A percentile compares a stretch with the other conserved stretches of the same genome.
phyloP scores from a whole-genome alignment of 2,113 vertebrate species.

The Bambusicola thoracicus region DNA sequence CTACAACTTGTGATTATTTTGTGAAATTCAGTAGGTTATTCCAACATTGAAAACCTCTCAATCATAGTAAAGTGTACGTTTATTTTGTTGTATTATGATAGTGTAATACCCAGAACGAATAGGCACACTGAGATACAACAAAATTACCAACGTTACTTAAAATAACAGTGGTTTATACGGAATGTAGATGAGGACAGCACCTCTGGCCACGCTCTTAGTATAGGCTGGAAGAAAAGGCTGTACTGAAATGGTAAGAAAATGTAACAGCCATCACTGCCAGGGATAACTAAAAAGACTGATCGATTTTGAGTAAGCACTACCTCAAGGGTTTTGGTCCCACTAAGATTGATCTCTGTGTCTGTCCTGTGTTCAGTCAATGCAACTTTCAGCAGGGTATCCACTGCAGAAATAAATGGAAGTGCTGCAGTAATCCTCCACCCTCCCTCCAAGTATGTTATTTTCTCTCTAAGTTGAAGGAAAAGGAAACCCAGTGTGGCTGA shows the following conservation, averaged over 20 bases:
- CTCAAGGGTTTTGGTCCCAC: slow-evolving; percentile 58
- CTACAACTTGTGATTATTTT: slow-evolving; percentile 15
- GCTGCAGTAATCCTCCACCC: background rate
- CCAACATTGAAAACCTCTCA: background rate
- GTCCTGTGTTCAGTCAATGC: slow-evolving; percentile 54
- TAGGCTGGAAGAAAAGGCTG: slow-evolving; percentile 50
- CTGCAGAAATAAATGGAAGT: slow-evolving; percentile 53
- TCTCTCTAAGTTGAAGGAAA: background rate
- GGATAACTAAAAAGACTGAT: slow-evolving; percentile 60
- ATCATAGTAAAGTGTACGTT: background rate
- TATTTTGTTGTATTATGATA: background rate
- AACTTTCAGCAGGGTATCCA: slow-evolving; percentile 62
- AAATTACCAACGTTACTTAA: slow-evolving; percentile 5
- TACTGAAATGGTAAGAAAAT: slow-evolving; percentile 56
- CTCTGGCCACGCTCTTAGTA: slow-evolving; percentile 19
- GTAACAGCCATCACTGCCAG: slow-evolving; percentile 58
- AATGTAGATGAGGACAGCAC: background rate
- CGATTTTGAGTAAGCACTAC: slow-evolving; percentile 63
- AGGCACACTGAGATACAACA: background rate
- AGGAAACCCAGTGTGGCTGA: background rate
- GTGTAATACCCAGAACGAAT: background rate
- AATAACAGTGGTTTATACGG: background rate
- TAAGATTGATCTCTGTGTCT: slow-evolving; percentile 60
- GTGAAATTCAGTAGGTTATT: background rate
- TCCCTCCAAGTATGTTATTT: background rate